phyloP scores from a whole-genome alignment of 2,113 vertebrate species.

The Phaethon lepturus region DNA sequence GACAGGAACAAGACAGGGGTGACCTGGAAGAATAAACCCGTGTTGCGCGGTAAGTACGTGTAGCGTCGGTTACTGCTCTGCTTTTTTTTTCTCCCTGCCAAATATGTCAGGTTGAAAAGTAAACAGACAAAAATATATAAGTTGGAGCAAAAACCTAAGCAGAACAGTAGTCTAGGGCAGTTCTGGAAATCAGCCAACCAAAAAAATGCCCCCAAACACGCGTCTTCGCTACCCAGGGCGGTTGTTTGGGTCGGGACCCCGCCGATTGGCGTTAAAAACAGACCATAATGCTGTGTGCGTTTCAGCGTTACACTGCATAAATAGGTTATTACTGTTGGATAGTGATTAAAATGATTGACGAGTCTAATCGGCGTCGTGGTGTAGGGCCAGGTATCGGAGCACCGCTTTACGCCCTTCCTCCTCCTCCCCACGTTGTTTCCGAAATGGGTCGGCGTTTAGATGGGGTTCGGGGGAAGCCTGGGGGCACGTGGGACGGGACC shows the following conservation, averaged over 20 bases:
- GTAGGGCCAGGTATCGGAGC: neutral
- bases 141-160: constrained; percentile 12
- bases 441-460: neutral
- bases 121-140: constrained; percentile 18
- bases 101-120: neutral
- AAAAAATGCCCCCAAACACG: neutral
- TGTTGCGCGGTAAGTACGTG: neutral
- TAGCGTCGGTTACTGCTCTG: neutral
- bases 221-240: neutral
- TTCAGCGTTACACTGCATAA: neutral
- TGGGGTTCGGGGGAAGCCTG: neutral
- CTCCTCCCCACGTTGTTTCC: neutral
- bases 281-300: neutral
- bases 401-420: neutral
- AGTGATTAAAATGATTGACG: neutral
- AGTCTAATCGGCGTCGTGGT: neutral
- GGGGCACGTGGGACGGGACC: neutral
- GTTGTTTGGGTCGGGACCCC: neutral
- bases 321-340: neutral
- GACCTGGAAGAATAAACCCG: neutral
- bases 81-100: neutral
- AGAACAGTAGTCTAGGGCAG: neutral
- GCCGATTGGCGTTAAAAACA: neutral
- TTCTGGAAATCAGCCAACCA: neutral
- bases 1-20: neutral